Evolutionary conservation across 2,888 invertebrate species (phyloP), one percentile per base, ranked within the genome.

Genomic region (Dasysyrphus tricinctus): DNA sequence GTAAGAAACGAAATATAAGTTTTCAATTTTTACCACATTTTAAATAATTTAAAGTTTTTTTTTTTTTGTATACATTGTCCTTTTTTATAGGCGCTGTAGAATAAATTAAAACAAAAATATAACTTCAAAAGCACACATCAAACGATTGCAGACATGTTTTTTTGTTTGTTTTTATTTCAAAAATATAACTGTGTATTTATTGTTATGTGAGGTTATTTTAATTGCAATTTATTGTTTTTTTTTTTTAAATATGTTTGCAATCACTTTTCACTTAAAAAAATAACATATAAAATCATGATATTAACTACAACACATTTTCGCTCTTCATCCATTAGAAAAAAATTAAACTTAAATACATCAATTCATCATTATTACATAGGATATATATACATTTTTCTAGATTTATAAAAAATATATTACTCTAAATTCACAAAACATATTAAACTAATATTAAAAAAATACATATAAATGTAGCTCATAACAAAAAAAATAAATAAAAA

Each of bases 341-440:
- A 14, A 84, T 16, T 74, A 34, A 78, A 51, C 39, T 54, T 39
- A 14, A 42, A 54, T 32, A 24, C 51, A 69, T 54, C n/a, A 54
- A 69, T 39, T 69, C 51, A 54, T 51, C 29, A 54, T 54, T 44
- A 65, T 32, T 16, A 69, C 24, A 39, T 69, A 69, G 54, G 69
- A 51, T n/a, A 54, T 54, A 51, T 51, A 69, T 69, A 69, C 54
- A 73, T 80, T 85, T 85, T 85, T 63, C 44, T 81, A 85, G 77
- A 81, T 85, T 85, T 85, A 77, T 85, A 85, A 74, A 67, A 54
- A 76, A 56, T 51, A 37, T 56, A 74, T 63, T 34, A 61, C 47
- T 79, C 69, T 83, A 54, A 74, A 67, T 74, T 79, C 79, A 83
- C 74, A 69, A 24, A 74, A 19, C 49, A 49, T 67, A 34, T 47